Conservation (phyloP, 2,888 invertebrate genomes). For the Acronicta alni region DNA sequence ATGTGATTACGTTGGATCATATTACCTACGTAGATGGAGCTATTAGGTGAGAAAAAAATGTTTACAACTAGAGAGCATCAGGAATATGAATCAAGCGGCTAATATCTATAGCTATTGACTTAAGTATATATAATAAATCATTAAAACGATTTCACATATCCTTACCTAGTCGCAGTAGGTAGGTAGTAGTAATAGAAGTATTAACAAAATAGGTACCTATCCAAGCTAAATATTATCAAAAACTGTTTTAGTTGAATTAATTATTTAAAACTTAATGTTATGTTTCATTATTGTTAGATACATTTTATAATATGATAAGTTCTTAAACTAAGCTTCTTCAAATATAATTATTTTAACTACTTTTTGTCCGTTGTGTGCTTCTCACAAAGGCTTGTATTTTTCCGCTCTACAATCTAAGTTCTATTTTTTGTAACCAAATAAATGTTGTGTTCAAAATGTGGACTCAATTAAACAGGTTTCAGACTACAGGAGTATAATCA, state of each 20-base stretch:
- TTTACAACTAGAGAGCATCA: conserved; percentile 6
- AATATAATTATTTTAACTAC: neutral
- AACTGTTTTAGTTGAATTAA: conserved; percentile 26
- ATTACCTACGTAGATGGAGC: conserved; percentile 1
- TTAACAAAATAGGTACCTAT: conserved; percentile 6
- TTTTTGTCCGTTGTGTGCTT: conserved; percentile 15
- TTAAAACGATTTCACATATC: conserved; percentile 18
- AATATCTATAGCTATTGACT: conserved; percentile 8
- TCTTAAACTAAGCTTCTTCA: neutral
- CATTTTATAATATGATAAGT: conserved; percentile 10
- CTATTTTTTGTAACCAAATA: conserved; percentile 13
- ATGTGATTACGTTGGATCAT: conserved; percentile 8
- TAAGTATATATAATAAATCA: conserved; percentile 18
- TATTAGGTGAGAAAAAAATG: conserved; percentile 8
- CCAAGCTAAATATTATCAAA: conserved; percentile 26
- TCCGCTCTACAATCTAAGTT: conserved; percentile 3
- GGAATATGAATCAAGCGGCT: conserved; percentile 18
- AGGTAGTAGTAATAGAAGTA: conserved; percentile 3
- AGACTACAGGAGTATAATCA: conserved; percentile 3
- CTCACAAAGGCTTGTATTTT: conserved; percentile 1
- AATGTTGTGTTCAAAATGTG: conserved; percentile 9
- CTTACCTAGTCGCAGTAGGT: conserved; percentile 17
- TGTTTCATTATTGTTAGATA: conserved; percentile 6
- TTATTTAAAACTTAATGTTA: conserved; percentile 27
- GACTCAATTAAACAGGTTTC: conserved; percentile 34